Conservation (phyloP, 2,797 vertebrate genomes). For the Etheostoma perlongum region DNA sequence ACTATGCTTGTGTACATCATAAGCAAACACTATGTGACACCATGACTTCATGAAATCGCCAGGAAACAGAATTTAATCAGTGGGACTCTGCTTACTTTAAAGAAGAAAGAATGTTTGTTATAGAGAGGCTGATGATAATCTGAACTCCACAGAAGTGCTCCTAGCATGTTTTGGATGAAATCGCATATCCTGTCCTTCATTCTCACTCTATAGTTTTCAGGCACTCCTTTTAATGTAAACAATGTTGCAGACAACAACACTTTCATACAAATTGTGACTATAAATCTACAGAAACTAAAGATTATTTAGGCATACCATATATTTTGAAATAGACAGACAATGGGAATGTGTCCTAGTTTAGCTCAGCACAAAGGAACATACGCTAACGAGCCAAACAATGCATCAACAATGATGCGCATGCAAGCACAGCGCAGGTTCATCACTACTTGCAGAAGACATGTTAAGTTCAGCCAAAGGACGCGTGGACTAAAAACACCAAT, state of each 20-base stretch:
- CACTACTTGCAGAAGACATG: background rate
- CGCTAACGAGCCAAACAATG: conserved; percentile 7
- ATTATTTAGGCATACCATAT: background rate
- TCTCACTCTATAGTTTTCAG: conserved; percentile 1
- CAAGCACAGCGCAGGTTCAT: conserved; percentile 29
- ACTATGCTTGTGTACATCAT: conserved; percentile 9
- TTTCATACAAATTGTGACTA: background rate
- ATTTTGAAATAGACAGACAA: conserved; percentile 17
- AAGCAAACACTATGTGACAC: conserved; percentile 30
- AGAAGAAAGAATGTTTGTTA: conserved; percentile 47
- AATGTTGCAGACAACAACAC: background rate
- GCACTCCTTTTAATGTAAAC: conserved; percentile 12
- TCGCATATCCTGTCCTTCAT: conserved; percentile 25
- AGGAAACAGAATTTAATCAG: conserved; percentile 49
- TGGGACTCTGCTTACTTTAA: conserved; percentile 41
- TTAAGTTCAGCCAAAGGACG: conserved; percentile 39
- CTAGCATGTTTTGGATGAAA: conserved; percentile 39
- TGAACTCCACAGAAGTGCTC: conserved; percentile 51
- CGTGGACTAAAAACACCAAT: conserved; percentile 11
- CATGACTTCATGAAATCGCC: conserved; percentile 48
- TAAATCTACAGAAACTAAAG: background rate
- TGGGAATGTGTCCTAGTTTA: conserved; percentile 7
- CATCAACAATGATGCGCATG: conserved; percentile 7
- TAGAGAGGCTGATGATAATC: conserved; percentile 62
- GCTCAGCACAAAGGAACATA: conserved; percentile 1